Evolutionary conservation across 1,140 invertebrate genomes (phyloP), one percentile per base, ranked within the genome.

Genomic region (Drosophila navojoa): DNA sequence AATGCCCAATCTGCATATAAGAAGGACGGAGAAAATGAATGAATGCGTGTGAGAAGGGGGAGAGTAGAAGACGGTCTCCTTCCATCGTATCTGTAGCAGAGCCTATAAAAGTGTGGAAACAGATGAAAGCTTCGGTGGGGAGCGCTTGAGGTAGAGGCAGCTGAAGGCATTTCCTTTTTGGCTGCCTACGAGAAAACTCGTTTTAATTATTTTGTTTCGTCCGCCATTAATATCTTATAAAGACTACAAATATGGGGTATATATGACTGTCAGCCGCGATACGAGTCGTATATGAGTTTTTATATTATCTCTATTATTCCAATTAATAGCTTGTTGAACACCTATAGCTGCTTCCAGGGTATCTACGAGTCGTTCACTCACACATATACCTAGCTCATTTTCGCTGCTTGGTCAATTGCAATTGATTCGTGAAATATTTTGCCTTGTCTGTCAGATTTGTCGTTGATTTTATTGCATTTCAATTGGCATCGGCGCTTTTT

Each of bases 401-500:
- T n/a, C 42, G 42, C 38, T 63, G 55, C 45, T 76, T 45, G 44
- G 16, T 38, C 53, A n/a, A 55, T 42, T 76, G 66, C 35, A 59
- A 58, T 67, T 55, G 55, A 27, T 38, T 58, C 15, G 54, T 19
- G 63, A 79, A 63, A 49, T 72, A 71, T 75, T 59, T 84, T 70
- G 55, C 52, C 80, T 82, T 49, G 73, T 47, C 53, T 16, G 40
- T 13, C 45, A 15, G 64, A 52, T 80, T 78, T 86, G 74, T 61
- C 81, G 78, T 61, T 70, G 64, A 68, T 81, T 86, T 86, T 78
- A 86, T 86, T 86, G 82, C 78, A 81, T 70, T 79, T 87, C 78
- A 66, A 86, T 86, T 81, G 67, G 60, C 68, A 62, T 62, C 58
- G 29, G 68, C 73, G 50, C 60, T 22, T 70, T 60, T 79, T 55